A percentile compares a stretch with the other conserved stretches of the same genome.
These are phyloP conservation scores for Poeciliopsis occidentalis DNA, from an alignment of 2,113 vertebrate species.

Conservation along the genomic window DNA sequence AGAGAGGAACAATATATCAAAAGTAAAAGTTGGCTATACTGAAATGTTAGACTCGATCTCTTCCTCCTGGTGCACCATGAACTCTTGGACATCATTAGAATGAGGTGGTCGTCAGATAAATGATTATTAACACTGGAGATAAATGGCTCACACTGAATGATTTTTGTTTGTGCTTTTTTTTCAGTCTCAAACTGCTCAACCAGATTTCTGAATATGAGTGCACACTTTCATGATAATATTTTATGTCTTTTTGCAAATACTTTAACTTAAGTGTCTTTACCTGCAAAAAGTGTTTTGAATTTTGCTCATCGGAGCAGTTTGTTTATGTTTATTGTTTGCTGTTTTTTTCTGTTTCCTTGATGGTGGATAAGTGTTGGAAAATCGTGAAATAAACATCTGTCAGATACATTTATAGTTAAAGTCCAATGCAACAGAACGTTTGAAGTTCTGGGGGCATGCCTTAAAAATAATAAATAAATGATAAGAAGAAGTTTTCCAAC, in stretches of 20 bases:
- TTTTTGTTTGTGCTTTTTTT: conserved; percentile 66
- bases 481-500: conserved; percentile 56
- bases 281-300: conserved; percentile 60
- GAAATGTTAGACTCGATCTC: conserved; percentile 67
- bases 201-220: conserved; percentile 76
- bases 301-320: conserved; percentile 63
- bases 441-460: conserved; percentile 69
- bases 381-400: conserved; percentile 54
- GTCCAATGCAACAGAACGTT: conserved; percentile 64
- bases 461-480: conserved; percentile 47
- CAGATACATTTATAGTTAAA: conserved; percentile 53
- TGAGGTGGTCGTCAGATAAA: conserved; percentile 60
- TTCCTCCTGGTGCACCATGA: conserved; percentile 67
- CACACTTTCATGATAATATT: conserved; percentile 75
- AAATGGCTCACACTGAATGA: conserved; percentile 68
- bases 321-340: conserved; percentile 26
- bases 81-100: conserved; percentile 65
- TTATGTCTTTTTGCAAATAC: conserved; percentile 68
- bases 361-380: conserved; percentile 43
- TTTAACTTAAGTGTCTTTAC: conserved; percentile 68
- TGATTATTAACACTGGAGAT: conserved; percentile 71
- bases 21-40: conserved; percentile 67
- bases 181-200: conserved; percentile 71
- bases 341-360: conserved; percentile 34
- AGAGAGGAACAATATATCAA: conserved; percentile 65